Percentiles rank a stretch among this genome's conserved stretches.
These are phyloP conservation scores for Anseranas semipalmata DNA, from an alignment of 2,113 vertebrate species.

Conservation along the genomic window DNA sequence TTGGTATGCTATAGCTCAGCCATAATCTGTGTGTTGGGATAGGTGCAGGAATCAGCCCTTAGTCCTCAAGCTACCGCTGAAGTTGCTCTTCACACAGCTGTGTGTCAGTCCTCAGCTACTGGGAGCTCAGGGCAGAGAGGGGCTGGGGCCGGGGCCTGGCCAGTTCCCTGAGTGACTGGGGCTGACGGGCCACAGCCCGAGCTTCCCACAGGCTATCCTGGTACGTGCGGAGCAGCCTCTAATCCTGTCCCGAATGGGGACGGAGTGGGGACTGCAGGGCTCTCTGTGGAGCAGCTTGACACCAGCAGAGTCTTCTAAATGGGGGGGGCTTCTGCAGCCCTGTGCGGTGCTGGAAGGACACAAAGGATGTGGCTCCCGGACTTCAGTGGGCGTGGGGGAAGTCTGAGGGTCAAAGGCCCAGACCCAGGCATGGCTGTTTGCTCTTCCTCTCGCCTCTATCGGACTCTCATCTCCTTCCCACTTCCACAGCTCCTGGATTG, in stretches of 20 bases:
- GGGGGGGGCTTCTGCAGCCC: background rate
- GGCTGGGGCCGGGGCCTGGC: background rate
- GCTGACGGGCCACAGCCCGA: background rate
- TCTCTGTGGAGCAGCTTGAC: background rate
- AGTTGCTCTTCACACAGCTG: background rate
- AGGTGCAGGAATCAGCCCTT: background rate
- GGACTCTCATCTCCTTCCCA: background rate
- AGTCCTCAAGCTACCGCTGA: background rate
- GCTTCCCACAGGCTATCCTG: background rate
- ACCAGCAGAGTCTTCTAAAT: background rate
- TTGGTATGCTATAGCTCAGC: background rate
- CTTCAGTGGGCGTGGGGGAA: background rate
- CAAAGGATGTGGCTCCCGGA: background rate
- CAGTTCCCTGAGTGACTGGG: background rate
- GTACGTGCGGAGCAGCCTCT: background rate
- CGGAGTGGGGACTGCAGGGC: accelerated
- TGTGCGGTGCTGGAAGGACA: background rate
- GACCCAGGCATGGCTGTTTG: background rate
- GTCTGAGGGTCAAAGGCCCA: conserved; percentile 25
- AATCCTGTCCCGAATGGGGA: background rate
- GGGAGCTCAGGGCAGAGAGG: background rate
- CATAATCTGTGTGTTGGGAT: background rate
- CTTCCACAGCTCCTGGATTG: conserved; percentile 38
- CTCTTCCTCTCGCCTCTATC: background rate
- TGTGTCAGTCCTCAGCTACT: background rate